Percentiles rank a stretch among this genome's conserved stretches.
These are phyloP conservation scores for Phenganax stokvisi DNA, from an alignment of 92 coral and sea anemone genomes.

Conservation along the genomic window DNA sequence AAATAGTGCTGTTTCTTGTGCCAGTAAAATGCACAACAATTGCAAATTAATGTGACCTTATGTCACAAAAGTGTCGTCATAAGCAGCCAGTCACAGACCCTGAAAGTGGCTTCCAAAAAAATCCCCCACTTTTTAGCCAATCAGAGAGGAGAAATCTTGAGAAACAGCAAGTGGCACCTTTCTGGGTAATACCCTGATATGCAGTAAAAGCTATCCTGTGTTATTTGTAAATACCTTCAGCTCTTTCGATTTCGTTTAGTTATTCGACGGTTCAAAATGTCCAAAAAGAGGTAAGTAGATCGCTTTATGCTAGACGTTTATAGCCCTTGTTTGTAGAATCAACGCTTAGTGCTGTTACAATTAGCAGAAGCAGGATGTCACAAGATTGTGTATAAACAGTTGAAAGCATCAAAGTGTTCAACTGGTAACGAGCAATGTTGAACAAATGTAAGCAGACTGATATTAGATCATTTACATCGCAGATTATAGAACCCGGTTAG, in stretches of 20 bases:
- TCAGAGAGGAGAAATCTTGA: background rate
- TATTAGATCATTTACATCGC: too few species aligned
- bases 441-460: too few species aligned
- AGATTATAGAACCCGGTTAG: too few species aligned
- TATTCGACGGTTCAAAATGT: slow-evolving; percentile 2
- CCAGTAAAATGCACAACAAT: too few species aligned
- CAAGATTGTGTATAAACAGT: too few species aligned
- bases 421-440: too few species aligned
- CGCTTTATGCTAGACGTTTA: background rate
- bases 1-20: too few species aligned
- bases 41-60: too few species aligned
- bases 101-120: background rate
- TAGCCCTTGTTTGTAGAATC: background rate
- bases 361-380: too few species aligned
- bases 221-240: background rate
- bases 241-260: too few species aligned
- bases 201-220: too few species aligned
- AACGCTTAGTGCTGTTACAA: background rate
- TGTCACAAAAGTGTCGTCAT: background rate
- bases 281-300: slow-evolving; percentile 27
- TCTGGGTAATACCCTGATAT: slow-evolving; percentile 7
- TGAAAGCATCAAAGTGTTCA: too few species aligned
- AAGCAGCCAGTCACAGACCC: background rate
- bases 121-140: background rate
- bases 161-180: background rate